A percentile compares a stretch with the other conserved stretches of the same genome.
phyloP scores from a whole-genome alignment of 2,113 vertebrate species.

The Crypturellus undulatus region DNA sequence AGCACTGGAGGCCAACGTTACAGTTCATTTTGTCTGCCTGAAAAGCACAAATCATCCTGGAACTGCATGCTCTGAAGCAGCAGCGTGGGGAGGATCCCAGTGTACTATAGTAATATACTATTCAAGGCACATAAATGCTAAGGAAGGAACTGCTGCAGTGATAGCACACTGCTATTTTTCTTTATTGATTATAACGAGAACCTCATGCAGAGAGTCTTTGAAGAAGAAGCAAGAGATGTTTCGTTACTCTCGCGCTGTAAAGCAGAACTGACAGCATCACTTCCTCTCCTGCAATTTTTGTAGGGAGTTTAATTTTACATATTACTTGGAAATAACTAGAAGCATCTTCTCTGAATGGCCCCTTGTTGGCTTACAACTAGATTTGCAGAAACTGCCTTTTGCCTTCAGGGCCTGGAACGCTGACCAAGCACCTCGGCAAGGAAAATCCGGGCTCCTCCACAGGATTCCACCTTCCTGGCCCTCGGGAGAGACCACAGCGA shows the following conservation, averaged over 20 bases:
- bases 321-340: background rate
- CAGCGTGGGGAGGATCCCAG: background rate
- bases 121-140: background rate
- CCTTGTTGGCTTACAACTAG: background rate
- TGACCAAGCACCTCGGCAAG: background rate
- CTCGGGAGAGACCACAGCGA: background rate
- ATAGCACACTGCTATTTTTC: background rate
- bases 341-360: background rate
- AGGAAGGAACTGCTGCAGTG: background rate
- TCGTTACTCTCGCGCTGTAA: background rate
- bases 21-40: background rate
- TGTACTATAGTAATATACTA: background rate
- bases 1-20: background rate
- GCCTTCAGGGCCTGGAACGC: background rate
- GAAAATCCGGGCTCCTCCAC: background rate
- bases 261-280: background rate
- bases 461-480: background rate
- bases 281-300: background rate
- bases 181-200: background rate
- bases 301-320: background rate
- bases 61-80: fast-evolving
- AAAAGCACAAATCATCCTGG: background rate
- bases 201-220: background rate
- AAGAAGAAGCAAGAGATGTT: background rate
- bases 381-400: background rate